A percentile compares a stretch with the other conserved stretches of the same genome.
Conservation (phyloP, 2,797 vertebrate genomes). For the Falco rusticolus region DNA sequence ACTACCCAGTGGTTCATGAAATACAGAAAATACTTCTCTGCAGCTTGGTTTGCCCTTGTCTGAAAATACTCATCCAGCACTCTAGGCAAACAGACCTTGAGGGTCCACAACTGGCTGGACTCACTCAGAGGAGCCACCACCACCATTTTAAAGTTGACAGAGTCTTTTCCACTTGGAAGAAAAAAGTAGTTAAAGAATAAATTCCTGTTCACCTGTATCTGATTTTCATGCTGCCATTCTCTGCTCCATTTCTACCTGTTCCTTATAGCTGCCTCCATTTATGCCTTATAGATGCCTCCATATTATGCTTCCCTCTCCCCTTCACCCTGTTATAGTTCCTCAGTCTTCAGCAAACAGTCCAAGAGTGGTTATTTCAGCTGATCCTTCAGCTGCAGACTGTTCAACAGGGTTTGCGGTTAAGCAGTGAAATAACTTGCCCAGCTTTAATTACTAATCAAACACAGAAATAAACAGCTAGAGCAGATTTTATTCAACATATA, state of each 20-base stretch:
- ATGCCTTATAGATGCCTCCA: too few relatives aligned
- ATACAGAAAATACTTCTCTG: not conserved
- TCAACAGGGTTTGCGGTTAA: not conserved
- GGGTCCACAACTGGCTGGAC: not conserved
- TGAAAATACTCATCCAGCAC: not conserved
- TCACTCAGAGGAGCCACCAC: not conserved
- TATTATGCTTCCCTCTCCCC: not conserved
- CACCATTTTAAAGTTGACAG: not conserved
- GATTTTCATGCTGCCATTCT: not conserved
- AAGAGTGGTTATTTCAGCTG: not conserved
- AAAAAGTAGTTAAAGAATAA: not conserved
- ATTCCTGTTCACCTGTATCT: not conserved
- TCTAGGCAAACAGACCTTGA: not conserved
- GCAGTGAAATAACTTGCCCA: not conserved
- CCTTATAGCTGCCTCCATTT: not conserved
- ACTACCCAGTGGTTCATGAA: not conserved
- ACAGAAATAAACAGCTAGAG: slow-evolving; percentile 13
- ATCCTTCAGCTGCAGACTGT: not conserved
- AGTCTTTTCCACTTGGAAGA: not conserved
- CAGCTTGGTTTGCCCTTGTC: not conserved
- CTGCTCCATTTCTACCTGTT: not conserved
- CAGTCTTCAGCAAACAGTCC: not conserved
- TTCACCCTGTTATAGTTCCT: not conserved
- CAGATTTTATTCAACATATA: not conserved
- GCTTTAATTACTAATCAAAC: not conserved